These are phyloP conservation scores for Pristionchus japonicus DNA, from an alignment of 2,888 invertebrate genomes.

Conservation along the genomic window DNA sequence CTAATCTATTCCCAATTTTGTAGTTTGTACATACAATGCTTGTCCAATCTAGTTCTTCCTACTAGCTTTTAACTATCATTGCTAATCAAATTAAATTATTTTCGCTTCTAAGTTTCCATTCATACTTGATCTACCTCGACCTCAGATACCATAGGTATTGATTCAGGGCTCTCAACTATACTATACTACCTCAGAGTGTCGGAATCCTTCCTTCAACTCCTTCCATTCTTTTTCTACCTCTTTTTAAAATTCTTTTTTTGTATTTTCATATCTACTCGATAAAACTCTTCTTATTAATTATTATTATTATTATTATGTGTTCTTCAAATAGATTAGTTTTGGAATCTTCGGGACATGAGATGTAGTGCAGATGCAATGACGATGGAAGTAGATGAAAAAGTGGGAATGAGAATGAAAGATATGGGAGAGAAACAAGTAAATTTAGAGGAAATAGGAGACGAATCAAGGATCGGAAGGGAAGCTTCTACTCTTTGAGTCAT, in stretches of 20 bases:
- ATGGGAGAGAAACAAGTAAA: background rate
- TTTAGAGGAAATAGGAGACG: background rate
- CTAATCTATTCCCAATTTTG: background rate
- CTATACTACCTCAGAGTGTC: conserved; percentile 14
- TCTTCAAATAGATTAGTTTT: no score
- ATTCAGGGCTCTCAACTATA: conserved; percentile 32
- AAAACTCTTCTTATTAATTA: background rate
- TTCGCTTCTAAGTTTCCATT: background rate
- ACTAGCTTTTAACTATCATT: background rate
- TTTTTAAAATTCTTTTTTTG: background rate
- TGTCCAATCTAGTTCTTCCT: background rate
- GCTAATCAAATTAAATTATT: background rate
- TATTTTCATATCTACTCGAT: conserved; percentile 15
- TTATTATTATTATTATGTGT: no score
- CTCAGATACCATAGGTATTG: conserved; percentile 34
- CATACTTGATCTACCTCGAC: conserved; percentile 20
- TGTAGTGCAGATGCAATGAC: conserved; percentile 5
- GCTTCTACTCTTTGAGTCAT: background rate
- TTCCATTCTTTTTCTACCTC: background rate
- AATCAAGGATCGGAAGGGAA: background rate
- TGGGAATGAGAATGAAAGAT: background rate
- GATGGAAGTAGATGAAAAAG: background rate
- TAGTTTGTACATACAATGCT: conserved; percentile 14
- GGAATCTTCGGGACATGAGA: background rate
- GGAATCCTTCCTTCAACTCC: background rate